Conservation (phyloP, 37 sponge, comb jelly and placozoan genomes). For the Beroe forskalii region DNA sequence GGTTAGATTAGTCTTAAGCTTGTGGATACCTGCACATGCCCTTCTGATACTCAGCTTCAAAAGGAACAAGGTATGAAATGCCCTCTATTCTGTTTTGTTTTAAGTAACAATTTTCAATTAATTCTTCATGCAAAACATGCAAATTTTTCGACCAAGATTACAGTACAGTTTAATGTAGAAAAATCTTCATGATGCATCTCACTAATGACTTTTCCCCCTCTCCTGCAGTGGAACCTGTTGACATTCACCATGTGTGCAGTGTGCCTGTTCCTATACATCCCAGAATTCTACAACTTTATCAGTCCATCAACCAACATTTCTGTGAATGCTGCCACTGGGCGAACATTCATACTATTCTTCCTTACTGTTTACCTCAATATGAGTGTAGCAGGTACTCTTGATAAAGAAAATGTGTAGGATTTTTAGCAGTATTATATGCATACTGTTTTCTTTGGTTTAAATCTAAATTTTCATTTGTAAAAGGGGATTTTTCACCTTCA, state of each 20-base stretch:
- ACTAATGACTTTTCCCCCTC: too few relatives aligned
- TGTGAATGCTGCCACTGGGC: background rate
- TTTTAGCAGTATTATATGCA: too few relatives aligned
- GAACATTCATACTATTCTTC: background rate
- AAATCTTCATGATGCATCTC: too few relatives aligned
- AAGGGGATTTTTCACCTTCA: too few relatives aligned
- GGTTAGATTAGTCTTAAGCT: background rate
- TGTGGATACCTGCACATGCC: conserved; percentile 19
- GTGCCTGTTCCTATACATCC: background rate
- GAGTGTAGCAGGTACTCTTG: background rate
- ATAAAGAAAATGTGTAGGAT: conserved; percentile 6
- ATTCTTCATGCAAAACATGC: too few relatives aligned
- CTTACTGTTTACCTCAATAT: conserved; percentile 5
- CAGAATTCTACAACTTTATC: conserved; percentile 13
- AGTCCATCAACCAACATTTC: background rate
- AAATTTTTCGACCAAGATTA: too few relatives aligned
- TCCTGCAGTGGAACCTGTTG: conserved; percentile 39
- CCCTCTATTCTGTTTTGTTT: too few relatives aligned
- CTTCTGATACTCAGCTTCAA: background rate
- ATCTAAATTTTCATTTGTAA: too few relatives aligned
- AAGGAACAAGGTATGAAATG: conserved; percentile 16
- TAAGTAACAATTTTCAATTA: too few relatives aligned
- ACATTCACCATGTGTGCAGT: background rate
- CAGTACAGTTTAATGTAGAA: too few relatives aligned
- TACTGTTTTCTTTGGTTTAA: too few relatives aligned